Evolutionary conservation across 2,113 vertebrate genomes (phyloP), one percentile per base, ranked within the genome.

Genomic region (Haplotaxodon microlepis): DNA sequence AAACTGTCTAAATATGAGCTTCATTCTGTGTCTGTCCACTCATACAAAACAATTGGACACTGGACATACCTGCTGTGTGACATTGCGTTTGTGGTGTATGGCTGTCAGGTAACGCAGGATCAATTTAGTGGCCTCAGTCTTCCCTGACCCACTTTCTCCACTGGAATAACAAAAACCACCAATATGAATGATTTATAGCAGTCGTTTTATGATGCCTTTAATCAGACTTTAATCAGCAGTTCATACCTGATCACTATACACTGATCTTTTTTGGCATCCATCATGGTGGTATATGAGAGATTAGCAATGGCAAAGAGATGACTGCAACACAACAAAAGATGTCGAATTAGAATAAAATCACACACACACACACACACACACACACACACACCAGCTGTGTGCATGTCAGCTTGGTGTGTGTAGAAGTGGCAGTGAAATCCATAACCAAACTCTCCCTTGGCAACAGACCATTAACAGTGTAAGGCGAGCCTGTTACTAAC

Each of bases 231-330:
- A 42, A 6, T 19, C 6, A 69, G 9, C 17, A 47, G 27, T 57
- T 80, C 82, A 92, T 92, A 99, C 99, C 99, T 99, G 96, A 99
- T 98, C 84, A 99, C 91, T 94, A 99, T 97, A 94, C 99, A 99
- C 94, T 99, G 99, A 95, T 98, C 98, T 96, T 97, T 97, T 97
- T 98, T 99, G 97, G 97, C 97, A 97, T 99, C 98, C 90, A 98
- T 97, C 97, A 99, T 98, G 96, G 98, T 99, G 89, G 97, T 97
- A 92, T 98, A 98, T 91, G 98, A 97, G 9, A 98, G 94, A 61
- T 98, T 99, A 29, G 97, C 98, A 84, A 99, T 98, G 76, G 98
- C 98, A 95, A 99, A 99, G 88, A 99, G 97, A 92, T 99, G 99
- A 90, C 99, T 99, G 94, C 7, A 90, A 88, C 73, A 93, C 40